Evolutionary conservation across 2,113 vertebrate genomes (phyloP), one percentile per base, ranked within the genome.

Genomic region (Columba janthina): DNA sequence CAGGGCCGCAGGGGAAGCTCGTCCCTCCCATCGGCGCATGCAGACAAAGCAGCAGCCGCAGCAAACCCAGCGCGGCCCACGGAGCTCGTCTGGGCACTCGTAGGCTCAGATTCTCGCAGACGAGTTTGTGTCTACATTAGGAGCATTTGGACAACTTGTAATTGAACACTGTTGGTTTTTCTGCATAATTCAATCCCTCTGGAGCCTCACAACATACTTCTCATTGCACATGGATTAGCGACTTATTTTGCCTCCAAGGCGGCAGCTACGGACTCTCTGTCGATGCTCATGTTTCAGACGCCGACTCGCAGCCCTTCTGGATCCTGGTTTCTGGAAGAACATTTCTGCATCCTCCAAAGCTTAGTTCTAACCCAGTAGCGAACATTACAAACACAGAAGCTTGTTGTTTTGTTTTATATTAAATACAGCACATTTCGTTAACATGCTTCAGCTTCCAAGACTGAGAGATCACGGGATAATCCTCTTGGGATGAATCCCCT

Each of bases 391-490:
- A 53, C 48, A 40, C 62, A 86, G 86, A 66, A 93, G 79, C 71
- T 73, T 77, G 71, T 77, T 95, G 70, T 87, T 96, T 93, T 92
- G 80, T 78, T 94, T 74, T 51, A 88, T 64, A 90, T 96, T 91
- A 90, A 95, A 96, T 89, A 94, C 36, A 95, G 93, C 15, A 42
- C 40, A 5, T 79, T 94, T 87, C 83, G 93, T 89, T 96, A 94
- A 90, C 88, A 77, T 50, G 71, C 70, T 88, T 93, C 75, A 53
- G 95, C 90, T 96, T 97, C 96, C 95, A 96, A 97, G 93, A 88
- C 88, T 42, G 53, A 60, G 81, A 96, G 93, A 84, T 96, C 94
- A 94, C 74, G 93, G 88, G 94, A 88, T 80, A 95, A 97, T 58
- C 79, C 94, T 90, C 94, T 83, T 8, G 84, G 92, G 93, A 96